Evolutionary conservation across 2,797 vertebrate species (phyloP).

Genomic region (Aeoliscus strigatus): DNA sequence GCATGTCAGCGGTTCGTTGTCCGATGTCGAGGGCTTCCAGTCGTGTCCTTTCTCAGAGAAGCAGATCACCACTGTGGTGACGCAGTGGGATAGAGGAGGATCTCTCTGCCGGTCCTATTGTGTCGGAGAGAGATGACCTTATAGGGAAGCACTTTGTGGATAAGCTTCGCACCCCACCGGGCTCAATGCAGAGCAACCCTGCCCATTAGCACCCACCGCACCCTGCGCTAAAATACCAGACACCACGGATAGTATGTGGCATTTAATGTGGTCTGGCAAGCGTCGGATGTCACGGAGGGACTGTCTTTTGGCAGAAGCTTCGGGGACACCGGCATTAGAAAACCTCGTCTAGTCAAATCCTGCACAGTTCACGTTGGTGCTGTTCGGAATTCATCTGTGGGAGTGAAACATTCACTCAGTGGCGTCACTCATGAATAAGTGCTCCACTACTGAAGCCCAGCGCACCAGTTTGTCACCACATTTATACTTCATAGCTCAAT

Average conservation of each 20-base stretch:
- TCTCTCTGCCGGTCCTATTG: constrained; percentile 71
- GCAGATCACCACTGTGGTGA: constrained; percentile 37
- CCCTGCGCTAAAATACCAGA: constrained; percentile 79
- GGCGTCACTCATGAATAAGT: no score
- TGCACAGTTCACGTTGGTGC: constrained; percentile 2
- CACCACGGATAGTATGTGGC: constrained; percentile 75
- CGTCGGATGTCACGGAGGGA: constrained; percentile 60
- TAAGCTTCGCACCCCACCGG: constrained; percentile 44
- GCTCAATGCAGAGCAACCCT: constrained; percentile 48
- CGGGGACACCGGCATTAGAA: not conserved
- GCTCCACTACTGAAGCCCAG: no score
- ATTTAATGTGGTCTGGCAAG: constrained; percentile 79
- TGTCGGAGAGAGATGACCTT: constrained; percentile 81
- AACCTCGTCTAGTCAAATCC: constrained; percentile 33
- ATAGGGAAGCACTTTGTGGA: constrained; percentile 80
- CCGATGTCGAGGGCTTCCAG: constrained; percentile 16
- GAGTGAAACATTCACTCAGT: no score
- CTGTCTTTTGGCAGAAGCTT: constrained; percentile 50
- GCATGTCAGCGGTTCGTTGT: constrained; percentile 20
- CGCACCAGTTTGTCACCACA: no score
- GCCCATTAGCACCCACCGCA: constrained; percentile 55
- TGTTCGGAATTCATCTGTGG: constrained; percentile 50
- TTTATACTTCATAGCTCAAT: no score
- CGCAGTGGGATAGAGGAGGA: constrained; percentile 36
- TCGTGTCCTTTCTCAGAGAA: constrained; percentile 30